Evolutionary conservation across 2,113 vertebrate species (phyloP).

Genomic region (Dasyprocta punctata): DNA sequence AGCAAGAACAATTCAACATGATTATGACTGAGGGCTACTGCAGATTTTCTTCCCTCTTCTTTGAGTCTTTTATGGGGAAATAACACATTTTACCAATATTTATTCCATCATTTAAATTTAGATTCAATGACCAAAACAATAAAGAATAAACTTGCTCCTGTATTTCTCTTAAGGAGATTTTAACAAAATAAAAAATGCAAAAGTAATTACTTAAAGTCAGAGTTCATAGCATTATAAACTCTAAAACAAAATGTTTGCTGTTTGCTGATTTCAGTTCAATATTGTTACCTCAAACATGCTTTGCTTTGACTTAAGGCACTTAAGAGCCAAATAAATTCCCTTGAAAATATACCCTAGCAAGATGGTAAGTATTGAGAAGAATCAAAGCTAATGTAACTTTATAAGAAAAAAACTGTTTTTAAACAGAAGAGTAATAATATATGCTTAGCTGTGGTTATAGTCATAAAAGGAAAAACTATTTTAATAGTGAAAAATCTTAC

Average conservation of each 20-base stretch:
- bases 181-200: constrained; percentile 12
- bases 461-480: background rate
- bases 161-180: background rate
- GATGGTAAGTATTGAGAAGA: background rate
- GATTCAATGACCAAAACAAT: background rate
- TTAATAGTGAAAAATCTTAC: background rate
- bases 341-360: background rate
- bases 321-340: constrained; percentile 19
- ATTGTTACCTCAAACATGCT: background rate
- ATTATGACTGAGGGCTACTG: constrained; percentile 29
- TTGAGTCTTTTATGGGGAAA: background rate
- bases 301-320: background rate
- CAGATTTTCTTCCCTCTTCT: background rate
- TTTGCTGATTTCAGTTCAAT: background rate
- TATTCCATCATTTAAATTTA: background rate
- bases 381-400: background rate
- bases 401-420: background rate
- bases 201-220: constrained; percentile 9
- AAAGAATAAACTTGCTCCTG: background rate
- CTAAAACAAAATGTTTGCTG: background rate
- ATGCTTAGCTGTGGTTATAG: background rate
- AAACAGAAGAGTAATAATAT: constrained; percentile 4
- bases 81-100: background rate
- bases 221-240: background rate
- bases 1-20: constrained; percentile 68